Percentiles rank a stretch among this genome's conserved stretches.
These are phyloP conservation scores for Lepidothrix coronata DNA, from an alignment of 2,113 vertebrate species.

Conservation along the genomic window DNA sequence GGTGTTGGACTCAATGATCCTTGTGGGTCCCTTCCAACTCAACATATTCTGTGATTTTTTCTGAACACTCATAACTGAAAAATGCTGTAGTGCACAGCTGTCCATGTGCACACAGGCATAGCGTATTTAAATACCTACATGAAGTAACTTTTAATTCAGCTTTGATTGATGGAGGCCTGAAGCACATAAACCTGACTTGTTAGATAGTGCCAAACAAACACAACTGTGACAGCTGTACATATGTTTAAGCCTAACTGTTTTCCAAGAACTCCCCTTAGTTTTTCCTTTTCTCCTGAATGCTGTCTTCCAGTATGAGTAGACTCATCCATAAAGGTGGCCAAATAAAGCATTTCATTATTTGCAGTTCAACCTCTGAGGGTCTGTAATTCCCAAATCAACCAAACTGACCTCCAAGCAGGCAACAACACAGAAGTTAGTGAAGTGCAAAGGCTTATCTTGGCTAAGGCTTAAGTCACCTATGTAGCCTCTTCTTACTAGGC, in stretches of 20 bases:
- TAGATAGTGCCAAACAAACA: not conserved
- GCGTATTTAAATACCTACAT: not conserved
- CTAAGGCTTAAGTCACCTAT: not conserved
- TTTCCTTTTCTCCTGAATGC: not conserved
- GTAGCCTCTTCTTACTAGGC: not conserved
- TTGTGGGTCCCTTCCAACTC: not conserved
- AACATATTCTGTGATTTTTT: not conserved
- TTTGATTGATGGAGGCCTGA: not conserved
- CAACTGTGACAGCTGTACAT: fast-evolving
- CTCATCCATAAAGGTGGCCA: not conserved
- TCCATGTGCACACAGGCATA: not conserved
- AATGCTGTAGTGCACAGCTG: not conserved
- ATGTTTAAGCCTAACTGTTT: not conserved
- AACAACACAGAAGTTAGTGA: not conserved
- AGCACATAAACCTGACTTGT: not conserved
- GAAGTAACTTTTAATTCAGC: not conserved
- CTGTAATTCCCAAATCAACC: not conserved
- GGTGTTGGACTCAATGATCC: not conserved
- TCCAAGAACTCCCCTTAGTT: not conserved
- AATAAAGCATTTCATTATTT: not conserved
- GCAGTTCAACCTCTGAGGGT: not conserved
- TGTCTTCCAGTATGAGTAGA: not conserved
- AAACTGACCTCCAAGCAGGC: not conserved
- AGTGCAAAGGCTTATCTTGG: not conserved
- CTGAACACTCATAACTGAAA: not conserved